Base-by-base conservation (phyloP, 2,113 vertebrate species). In the Aptenodytes forsteri region DNA sequence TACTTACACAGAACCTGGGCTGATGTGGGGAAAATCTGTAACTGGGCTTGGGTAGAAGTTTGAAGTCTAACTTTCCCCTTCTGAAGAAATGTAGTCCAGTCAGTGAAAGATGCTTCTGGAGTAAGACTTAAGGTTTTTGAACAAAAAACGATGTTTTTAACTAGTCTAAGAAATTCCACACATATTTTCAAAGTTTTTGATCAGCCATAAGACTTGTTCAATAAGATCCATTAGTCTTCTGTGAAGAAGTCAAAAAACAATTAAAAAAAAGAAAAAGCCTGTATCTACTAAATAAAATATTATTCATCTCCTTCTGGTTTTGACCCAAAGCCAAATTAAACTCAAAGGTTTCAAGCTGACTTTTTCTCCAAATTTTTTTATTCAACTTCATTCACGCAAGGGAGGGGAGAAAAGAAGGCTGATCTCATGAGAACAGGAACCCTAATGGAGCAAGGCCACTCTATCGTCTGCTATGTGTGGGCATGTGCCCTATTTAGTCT, bases 301-400 rank as follows among this genome's bases (percentile, higher is more conserved):
- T 91, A 76, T 79, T 93, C 49, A 82, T 91, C 52, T 29, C 15
- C 56, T 91, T 96, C 81, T 93, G 73, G 23, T 72, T 96, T 96
- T 95, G 82, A 86, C 58, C 29, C 72, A 62, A 88, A 93, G 95
- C 87, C 92, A 97, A 79, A 82, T 86, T 85, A 93, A 94, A 96
- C 90, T 95, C 75, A 44, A 82, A 86, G 10, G 38, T 86, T 97
- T 94, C 78, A 94, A 94, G 85, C 21, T 77, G 78, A 80, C 40
- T 96, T 88, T 70, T 91, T 72, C 70, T 96, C 40, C 80, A 92
- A 56, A 17, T 79, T 64, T 87, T 92, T 94, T 83, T 50, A 69
- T 83, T 92, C 67, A 61, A 72, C 20, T 92, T 80, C 54, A 55
- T 83, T 90, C 44, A 65, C 90, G 90, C 38, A 54, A 83, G 46